Percentiles rank a stretch among this genome's conserved stretches.
phyloP scores from a whole-genome alignment of 2,113 vertebrate species.

The Eupsittula cactorum region DNA sequence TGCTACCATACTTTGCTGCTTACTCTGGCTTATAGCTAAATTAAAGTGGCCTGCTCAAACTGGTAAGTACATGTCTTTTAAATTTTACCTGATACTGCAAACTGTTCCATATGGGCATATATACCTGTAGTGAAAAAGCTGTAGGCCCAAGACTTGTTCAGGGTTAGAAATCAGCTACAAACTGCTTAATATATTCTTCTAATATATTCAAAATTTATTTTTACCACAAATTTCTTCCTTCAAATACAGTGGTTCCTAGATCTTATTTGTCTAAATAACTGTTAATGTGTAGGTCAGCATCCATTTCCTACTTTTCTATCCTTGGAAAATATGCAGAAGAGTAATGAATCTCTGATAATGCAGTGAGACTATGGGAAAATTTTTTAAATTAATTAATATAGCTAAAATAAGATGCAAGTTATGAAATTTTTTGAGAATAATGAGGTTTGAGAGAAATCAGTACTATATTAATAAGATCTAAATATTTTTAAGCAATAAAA shows the following conservation, averaged over 20 bases:
- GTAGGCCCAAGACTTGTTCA: not conserved
- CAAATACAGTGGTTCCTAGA: not conserved
- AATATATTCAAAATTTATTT: not conserved
- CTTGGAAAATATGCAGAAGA: not conserved
- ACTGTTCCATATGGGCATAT: not conserved
- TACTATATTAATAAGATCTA: not conserved
- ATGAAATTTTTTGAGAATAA: not conserved
- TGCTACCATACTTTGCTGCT: not conserved
- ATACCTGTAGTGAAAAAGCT: not conserved
- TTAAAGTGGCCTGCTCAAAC: not conserved
- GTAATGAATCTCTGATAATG: not conserved
- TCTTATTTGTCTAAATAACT: not conserved
- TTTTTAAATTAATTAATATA: not conserved
- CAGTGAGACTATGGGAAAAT: not conserved
- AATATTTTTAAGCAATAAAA: not conserved
- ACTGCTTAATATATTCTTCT: not conserved
- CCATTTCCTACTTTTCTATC: not conserved
- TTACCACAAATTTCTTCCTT: not conserved
- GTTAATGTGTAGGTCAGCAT: not conserved
- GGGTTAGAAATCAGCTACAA: not conserved
- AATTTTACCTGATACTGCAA: not conserved
- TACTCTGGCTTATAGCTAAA: not conserved
- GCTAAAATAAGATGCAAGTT: not conserved
- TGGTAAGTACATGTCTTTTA: not conserved
- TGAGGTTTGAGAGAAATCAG: not conserved